These are phyloP conservation scores for Pheosia tremula DNA, from an alignment of 2,888 invertebrate species.

Conservation along the genomic window DNA sequence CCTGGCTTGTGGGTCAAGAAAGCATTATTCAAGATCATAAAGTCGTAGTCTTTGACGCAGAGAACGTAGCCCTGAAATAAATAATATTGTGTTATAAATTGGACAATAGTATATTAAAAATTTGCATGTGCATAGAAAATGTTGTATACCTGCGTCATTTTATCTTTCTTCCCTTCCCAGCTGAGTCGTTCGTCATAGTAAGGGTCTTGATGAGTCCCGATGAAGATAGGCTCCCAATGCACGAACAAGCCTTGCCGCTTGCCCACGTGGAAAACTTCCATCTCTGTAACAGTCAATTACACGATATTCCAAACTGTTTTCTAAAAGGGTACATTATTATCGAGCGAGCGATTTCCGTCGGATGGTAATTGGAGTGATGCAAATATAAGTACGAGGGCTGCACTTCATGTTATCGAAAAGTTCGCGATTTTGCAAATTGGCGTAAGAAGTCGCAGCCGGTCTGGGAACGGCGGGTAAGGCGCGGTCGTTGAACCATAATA, in stretches of 20 bases:
- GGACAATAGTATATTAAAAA: neutral
- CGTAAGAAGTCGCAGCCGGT: slow-evolving; percentile 59
- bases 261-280: slow-evolving; percentile 93
- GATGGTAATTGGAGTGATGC: slow-evolving; percentile 11
- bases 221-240: slow-evolving; percentile 97
- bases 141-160: slow-evolving; percentile 96
- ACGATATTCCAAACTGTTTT: slow-evolving; percentile 8
- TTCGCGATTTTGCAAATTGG: slow-evolving; percentile 70
- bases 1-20: slow-evolving; percentile 97
- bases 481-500: slow-evolving; percentile 80
- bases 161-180: slow-evolving; percentile 98
- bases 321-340: slow-evolving; percentile 16
- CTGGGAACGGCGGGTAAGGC: slow-evolving; percentile 59
- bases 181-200: slow-evolving; percentile 95
- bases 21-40: slow-evolving; percentile 96
- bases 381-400: slow-evolving; percentile 25
- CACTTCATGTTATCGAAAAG: slow-evolving; percentile 36
- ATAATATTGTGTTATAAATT: slow-evolving; percentile 8
- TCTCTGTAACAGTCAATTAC: slow-evolving; percentile 56
- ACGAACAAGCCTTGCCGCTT: slow-evolving; percentile 91
- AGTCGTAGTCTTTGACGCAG: slow-evolving; percentile 96
- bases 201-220: slow-evolving; percentile 95
- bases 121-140: neutral
- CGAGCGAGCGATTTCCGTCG: slow-evolving; percentile 10
- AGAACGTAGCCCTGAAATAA: slow-evolving; percentile 92